These are phyloP conservation scores for Amiota mariae DNA, from an alignment of 2,888 invertebrate species.

Conservation along the genomic window DNA sequence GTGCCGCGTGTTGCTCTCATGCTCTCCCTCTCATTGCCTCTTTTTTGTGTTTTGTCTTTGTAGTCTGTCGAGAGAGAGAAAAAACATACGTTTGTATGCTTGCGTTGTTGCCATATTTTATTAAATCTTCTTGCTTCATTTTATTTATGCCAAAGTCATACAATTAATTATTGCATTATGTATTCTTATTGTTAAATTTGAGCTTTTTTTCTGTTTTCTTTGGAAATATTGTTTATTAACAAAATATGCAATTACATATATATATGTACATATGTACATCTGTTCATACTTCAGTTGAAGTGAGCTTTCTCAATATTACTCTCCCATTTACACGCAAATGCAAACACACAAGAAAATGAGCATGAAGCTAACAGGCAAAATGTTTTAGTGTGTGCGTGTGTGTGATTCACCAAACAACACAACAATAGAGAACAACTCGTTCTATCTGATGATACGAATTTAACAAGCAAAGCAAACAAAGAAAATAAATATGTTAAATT, in stretches of 20 bases:
- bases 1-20: slow-evolving; percentile 15
- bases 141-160: background rate
- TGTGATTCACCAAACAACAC: slow-evolving; percentile 21
- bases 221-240: too few relatives aligned
- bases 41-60: slow-evolving; percentile 35
- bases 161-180: background rate
- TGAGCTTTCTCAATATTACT: background rate
- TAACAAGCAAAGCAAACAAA: slow-evolving; percentile 13
- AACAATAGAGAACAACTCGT: background rate
- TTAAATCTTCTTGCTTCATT: background rate
- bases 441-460: background rate
- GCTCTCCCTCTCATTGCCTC: slow-evolving; percentile 40
- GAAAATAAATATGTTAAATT: slow-evolving; percentile 1
- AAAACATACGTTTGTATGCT: too few relatives aligned
- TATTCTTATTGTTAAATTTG: too few relatives aligned
- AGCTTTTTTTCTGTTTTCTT: too few relatives aligned
- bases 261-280: too few relatives aligned
- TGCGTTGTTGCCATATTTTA: background rate
- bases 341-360: background rate
- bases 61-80: too few relatives aligned
- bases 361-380: background rate
- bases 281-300: background rate
- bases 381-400: slow-evolving; percentile 14
- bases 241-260: too few relatives aligned
- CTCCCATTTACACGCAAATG: too few relatives aligned